Percentiles rank a stretch among this genome's conserved stretches.
Evolutionary conservation across 1,140 invertebrate genomes (phyloP).

Genomic region (Drosophila navojoa): DNA sequence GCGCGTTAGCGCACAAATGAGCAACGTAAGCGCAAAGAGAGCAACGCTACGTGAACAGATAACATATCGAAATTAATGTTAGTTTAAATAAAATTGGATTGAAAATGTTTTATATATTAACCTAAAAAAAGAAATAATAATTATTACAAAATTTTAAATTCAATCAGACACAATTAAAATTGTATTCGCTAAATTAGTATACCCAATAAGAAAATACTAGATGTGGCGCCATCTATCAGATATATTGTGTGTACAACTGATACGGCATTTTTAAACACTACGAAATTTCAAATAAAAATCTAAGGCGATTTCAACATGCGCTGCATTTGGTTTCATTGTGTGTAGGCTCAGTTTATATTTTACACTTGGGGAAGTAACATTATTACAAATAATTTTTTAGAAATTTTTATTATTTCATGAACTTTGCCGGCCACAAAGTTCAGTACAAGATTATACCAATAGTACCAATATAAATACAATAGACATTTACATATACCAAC

Average conservation of each 20-base stretch:
- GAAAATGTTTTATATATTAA: background rate
- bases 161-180: background rate
- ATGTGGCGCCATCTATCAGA: slow-evolving; percentile 13
- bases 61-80: background rate
- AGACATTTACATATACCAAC: background rate
- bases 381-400: slow-evolving; percentile 21
- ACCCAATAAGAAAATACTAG: background rate
- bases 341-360: slow-evolving; percentile 26
- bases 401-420: slow-evolving; percentile 21
- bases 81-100: background rate
- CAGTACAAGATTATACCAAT: background rate
- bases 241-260: background rate
- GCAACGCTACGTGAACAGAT: background rate
- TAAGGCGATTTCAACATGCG: slow-evolving; percentile 9
- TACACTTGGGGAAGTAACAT: slow-evolving; percentile 17
- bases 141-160: background rate
- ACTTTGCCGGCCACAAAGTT: slow-evolving; percentile 40
- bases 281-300: background rate
- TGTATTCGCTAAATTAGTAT: background rate
- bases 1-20: slow-evolving; percentile 13
- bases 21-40: slow-evolving; percentile 24
- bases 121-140: background rate
- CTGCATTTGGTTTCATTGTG: slow-evolving; percentile 16
- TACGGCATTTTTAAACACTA: slow-evolving; percentile 15
- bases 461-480: background rate